phyloP scores from a whole-genome alignment of 2,888 invertebrate genomes.

The Andrena camellia region DNA sequence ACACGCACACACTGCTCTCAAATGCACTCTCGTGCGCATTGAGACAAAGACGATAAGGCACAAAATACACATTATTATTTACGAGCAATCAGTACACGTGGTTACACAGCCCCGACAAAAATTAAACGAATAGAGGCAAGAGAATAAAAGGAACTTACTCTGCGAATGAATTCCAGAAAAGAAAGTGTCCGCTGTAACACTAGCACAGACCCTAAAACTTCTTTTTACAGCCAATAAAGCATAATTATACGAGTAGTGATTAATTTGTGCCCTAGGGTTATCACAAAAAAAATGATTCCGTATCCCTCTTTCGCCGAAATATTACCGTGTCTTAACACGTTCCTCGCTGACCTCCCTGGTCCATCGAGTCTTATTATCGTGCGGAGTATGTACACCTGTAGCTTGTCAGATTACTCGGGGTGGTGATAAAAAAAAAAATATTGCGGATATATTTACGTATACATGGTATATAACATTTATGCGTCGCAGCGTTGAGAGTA shows the following conservation, averaged over 20 bases:
- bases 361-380: constrained; percentile 42
- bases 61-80: constrained; percentile 71
- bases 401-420: constrained; percentile 42
- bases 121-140: constrained; percentile 56
- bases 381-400: constrained; percentile 44
- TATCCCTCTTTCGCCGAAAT: constrained; percentile 15
- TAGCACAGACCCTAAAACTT: neutral
- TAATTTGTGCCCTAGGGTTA: constrained; percentile 70
- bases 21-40: constrained; percentile 36
- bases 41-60: constrained; percentile 70
- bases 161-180: constrained; percentile 25
- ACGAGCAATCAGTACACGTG: constrained; percentile 54
- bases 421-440: constrained; percentile 63
- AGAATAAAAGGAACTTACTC: constrained; percentile 65
- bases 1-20: constrained; percentile 27
- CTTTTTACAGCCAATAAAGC: constrained; percentile 33
- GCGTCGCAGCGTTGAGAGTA: constrained; percentile 14
- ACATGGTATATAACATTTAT: constrained; percentile 29
- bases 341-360: constrained; percentile 30
- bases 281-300: constrained; percentile 67
- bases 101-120: constrained; percentile 71
- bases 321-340: constrained; percentile 12
- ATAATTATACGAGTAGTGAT: constrained; percentile 51
- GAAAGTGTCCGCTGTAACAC: neutral
- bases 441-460: constrained; percentile 30